Evolutionary conservation across 2,888 invertebrate genomes (phyloP), one percentile per base, ranked within the genome.

Genomic region (Patella ulyssiponensis): DNA sequence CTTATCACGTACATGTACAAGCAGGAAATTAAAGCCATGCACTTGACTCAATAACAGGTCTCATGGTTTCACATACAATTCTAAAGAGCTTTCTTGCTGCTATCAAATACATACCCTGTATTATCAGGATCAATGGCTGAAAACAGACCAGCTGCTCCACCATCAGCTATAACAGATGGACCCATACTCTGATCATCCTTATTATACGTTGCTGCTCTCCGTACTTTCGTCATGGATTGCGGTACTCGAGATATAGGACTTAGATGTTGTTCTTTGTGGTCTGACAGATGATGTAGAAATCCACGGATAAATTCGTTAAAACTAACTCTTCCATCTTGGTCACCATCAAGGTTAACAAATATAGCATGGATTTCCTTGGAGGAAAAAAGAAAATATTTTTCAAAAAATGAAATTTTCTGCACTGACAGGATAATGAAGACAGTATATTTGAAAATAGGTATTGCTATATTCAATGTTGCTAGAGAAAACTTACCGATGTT

Each of bases 311-410:
- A 94, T 88, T 95, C 94, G 80, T 94, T 93, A 86, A 95, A 94
- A 84, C 93, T 94, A 78, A 95, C 94, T 83, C 93, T 92, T 33
- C 94, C 94, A 88, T 95, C 94, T 77, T 93, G 93, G 87, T 94
- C 94, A 73, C 93, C 91, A 85, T 94, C 94, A 71, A 95, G 91
- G 86, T 94, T 94, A 79, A 94, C 93, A 87, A 95, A 95, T 73
- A 95, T 92, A 87, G 94, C 94, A 82, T 94, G 90, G 23, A 93
- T 89, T 79, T 93, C 92, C 93, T 93, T 86, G 9, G 74, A 69
- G 17, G 64, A 11, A 56, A 44, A 69, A 69, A 75, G 17, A 70
- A 71, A 14, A 33, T 20, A 69, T 5, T 69, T 56, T 15, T n/a
- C 11, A 73, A 44, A 4, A 9, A 44, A 44, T 44, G 9, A 44